These are phyloP conservation scores for Glareola pratincola DNA, from an alignment of 2,113 vertebrate species.

Conservation along the genomic window DNA sequence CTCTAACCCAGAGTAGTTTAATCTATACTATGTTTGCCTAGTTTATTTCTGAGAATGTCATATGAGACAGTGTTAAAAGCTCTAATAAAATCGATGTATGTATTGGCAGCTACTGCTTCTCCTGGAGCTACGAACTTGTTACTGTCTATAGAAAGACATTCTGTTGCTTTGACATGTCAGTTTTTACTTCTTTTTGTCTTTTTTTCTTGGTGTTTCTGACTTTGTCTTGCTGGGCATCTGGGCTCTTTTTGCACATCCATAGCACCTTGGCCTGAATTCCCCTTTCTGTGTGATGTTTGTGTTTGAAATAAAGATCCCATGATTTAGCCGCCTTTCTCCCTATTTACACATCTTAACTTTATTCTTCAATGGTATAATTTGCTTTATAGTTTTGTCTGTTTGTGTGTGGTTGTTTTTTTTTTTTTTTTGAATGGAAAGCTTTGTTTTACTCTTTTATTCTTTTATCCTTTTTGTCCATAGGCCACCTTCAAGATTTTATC, in stretches of 20 bases:
- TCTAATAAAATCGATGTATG: conserved; percentile 15
- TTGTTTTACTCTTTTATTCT: background rate
- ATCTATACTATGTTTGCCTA: background rate
- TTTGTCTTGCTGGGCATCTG: background rate
- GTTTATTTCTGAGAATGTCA: conserved; percentile 45
- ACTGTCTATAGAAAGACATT: background rate
- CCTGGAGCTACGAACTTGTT: background rate
- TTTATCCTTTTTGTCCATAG: background rate
- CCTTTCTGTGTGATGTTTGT: background rate
- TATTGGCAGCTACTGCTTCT: conserved; percentile 35
- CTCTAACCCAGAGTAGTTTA: background rate
- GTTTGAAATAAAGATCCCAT: background rate
- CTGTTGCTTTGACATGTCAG: background rate
- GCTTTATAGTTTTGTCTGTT: background rate
- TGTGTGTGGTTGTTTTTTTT: too few species aligned
- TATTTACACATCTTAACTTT: background rate
- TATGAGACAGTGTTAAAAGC: conserved; percentile 58
- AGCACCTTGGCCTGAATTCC: background rate
- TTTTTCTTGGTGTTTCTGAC: background rate
- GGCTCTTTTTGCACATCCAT: background rate
- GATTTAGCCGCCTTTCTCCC: background rate
- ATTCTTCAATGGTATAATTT: background rate
- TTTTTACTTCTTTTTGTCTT: background rate
- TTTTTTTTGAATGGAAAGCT: background rate
- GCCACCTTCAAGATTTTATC: background rate